Percentiles rank a stretch among this genome's conserved stretches.
These are phyloP conservation scores for Drosophila miranda DNA, from an alignment of 1,140 invertebrate species.

Conservation along the genomic window DNA sequence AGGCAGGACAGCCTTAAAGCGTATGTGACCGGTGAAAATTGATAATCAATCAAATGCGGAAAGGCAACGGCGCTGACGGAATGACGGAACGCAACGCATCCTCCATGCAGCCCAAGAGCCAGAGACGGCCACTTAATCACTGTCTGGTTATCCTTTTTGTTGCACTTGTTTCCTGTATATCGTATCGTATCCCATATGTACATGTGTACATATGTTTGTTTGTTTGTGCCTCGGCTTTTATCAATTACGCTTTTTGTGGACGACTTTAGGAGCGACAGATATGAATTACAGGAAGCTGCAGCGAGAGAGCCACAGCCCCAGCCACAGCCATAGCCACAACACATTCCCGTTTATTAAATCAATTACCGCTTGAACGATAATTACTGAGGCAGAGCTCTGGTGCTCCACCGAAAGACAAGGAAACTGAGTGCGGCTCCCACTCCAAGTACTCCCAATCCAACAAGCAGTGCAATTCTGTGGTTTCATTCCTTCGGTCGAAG, in stretches of 20 bases:
- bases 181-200: not conserved
- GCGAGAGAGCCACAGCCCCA: constrained; percentile 5
- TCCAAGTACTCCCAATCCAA: not conserved
- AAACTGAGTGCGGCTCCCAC: constrained; percentile 9
- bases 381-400: constrained; percentile 13
- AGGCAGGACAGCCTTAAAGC: constrained; percentile 24
- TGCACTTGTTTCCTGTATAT: constrained; percentile 2
- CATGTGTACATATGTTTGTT: not conserved
- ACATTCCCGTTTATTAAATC: constrained; percentile 42
- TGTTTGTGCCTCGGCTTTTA: constrained; percentile 58
- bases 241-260: constrained; percentile 61
- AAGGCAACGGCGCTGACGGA: constrained; percentile 42
- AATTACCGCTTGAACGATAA: constrained; percentile 65
- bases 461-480: constrained; percentile 53
- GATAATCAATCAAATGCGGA: constrained; percentile 74
- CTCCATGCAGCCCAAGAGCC: not conserved
- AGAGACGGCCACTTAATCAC: constrained; percentile 70
- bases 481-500: not conserved
- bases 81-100: not conserved
- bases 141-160: constrained; percentile 64
- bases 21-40: constrained; percentile 54
- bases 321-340: too few relatives aligned
- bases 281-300: constrained; percentile 68
- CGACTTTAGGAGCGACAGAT: constrained; percentile 40
- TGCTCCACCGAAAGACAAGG: constrained; percentile 4